Evolutionary conservation across 2,888 invertebrate species (phyloP).

Genomic region (Branchellion lobata): DNA sequence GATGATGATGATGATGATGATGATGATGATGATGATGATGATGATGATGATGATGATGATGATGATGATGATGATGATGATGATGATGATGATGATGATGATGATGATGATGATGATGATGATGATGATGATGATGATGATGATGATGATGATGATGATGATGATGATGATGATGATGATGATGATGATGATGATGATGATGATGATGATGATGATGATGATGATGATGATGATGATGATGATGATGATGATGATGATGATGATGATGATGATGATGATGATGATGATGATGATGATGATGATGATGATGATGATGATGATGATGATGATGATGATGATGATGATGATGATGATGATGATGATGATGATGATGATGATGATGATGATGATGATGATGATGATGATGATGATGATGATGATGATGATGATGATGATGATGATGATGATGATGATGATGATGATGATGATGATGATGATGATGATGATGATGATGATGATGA

Average conservation of each 20-base stretch:
- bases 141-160: conserved; percentile 7
- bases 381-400: conserved; percentile 7
- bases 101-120: conserved; percentile 7
- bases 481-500: no score
- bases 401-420: no score
- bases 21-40: conserved; percentile 7
- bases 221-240: no score
- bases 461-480: conserved; percentile 7
- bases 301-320: no score
- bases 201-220: conserved; percentile 7
- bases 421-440: conserved; percentile 7
- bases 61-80: conserved; percentile 7
- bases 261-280: no score
- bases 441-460: no score
- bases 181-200: background rate
- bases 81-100: no score
- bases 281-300: conserved; percentile 7
- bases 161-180: conserved; percentile 1
- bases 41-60: no score
- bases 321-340: conserved; percentile 7
- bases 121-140: no score
- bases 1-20: background rate
- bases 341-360: conserved; percentile 1
- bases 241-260: conserved; percentile 7
- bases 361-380: background rate